A percentile compares a stretch with the other conserved stretches of the same genome.
phyloP scores from a whole-genome alignment of 2,113 vertebrate genomes.

The Myrmecophaga tridactyla region DNA sequence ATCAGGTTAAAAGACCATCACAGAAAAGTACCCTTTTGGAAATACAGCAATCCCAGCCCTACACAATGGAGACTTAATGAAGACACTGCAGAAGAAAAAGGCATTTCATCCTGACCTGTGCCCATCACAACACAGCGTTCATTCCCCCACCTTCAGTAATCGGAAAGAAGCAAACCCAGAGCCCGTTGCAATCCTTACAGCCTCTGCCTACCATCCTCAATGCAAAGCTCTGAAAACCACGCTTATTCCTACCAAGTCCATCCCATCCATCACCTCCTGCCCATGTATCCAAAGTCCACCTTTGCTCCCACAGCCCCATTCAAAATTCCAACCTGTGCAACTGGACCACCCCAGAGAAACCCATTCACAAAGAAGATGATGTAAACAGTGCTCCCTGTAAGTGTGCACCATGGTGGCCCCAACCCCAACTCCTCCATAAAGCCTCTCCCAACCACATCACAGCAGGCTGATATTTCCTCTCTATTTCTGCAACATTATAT shows the following conservation, averaged over 20 bases:
- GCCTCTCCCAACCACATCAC: not conserved
- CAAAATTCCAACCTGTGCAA: not conserved
- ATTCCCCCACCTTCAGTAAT: not conserved
- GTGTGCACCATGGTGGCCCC: accelerated
- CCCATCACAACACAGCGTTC: not conserved
- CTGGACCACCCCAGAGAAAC: not conserved
- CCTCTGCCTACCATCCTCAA: not conserved
- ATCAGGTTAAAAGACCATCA: not conserved
- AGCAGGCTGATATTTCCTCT: not conserved
- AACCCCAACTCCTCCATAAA: not conserved
- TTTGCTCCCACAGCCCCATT: too few species aligned
- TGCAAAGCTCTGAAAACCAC: not conserved
- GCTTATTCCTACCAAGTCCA: not conserved
- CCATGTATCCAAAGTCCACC: not conserved
- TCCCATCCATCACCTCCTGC: not conserved
- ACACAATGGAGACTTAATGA: accelerated
- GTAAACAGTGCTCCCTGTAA: accelerated
- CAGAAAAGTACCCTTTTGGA: not conserved
- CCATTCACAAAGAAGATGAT: not conserved
- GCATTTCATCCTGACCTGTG: not conserved
- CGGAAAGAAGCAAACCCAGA: not conserved
- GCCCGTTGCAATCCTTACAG: accelerated
- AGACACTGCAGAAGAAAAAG: not conserved
- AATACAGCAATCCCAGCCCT: too few species aligned
- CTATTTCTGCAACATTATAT: not conserved